These are phyloP conservation scores for Pseudorectes ferrugineus DNA, from an alignment of 2,113 vertebrate genomes.

Conservation along the genomic window DNA sequence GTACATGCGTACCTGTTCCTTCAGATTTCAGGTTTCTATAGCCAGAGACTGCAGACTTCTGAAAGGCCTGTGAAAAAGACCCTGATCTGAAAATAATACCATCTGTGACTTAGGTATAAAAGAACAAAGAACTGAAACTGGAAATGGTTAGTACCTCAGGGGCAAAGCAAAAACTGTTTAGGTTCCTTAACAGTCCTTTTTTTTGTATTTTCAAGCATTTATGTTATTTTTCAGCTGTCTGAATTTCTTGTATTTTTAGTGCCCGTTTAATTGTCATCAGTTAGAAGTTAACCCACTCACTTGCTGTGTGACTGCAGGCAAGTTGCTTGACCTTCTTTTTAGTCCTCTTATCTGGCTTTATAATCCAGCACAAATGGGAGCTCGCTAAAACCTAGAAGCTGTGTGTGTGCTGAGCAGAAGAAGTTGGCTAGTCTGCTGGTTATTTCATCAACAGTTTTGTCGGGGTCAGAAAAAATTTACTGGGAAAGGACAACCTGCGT, in stretches of 20 bases:
- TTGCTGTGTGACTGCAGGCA: conserved; percentile 10
- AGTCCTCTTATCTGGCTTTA: not conserved
- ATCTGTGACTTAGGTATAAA: not conserved
- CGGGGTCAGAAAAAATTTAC: not conserved
- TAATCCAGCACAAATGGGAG: conserved; percentile 11
- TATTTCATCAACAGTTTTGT: not conserved
- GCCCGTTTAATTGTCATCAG: not conserved
- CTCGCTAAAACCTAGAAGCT: not conserved
- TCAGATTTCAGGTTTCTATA: not conserved
- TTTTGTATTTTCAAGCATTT: not conserved
- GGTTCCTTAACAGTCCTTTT: not conserved
- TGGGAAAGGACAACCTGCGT: not conserved
- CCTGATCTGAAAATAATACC: not conserved
- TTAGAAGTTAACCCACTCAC: not conserved
- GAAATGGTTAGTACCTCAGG: not conserved
- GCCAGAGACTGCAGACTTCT: not conserved
- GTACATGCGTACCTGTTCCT: not conserved
- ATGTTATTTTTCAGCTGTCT: not conserved
- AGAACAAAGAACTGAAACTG: not conserved
- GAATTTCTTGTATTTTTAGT: conserved; percentile 8
- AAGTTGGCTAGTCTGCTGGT: not conserved
- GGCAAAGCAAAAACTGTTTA: not conserved
- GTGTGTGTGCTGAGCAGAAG: not conserved
- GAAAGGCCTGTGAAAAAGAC: not conserved
- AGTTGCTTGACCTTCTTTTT: conserved; percentile 45